Evolutionary conservation across 2,113 vertebrate genomes (phyloP).

Genomic region (Myrmecobius fasciatus): DNA sequence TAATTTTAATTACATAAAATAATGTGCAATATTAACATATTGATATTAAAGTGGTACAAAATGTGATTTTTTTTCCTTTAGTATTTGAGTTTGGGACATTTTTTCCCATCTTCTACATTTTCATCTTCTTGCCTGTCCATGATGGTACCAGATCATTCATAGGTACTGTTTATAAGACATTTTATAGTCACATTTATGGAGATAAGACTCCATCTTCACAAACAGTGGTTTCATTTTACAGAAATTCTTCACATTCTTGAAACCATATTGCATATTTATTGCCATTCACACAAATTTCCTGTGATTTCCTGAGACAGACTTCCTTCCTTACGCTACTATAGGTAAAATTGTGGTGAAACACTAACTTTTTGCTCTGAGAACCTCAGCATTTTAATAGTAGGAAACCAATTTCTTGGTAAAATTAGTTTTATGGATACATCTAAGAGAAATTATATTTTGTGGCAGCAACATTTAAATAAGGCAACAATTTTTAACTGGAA

Average conservation of each 20-base stretch:
- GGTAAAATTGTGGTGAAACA: neutral
- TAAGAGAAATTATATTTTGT: neutral
- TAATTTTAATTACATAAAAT: neutral
- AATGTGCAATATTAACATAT: neutral
- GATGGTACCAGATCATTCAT: neutral
- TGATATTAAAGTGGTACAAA: neutral
- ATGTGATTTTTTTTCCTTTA: neutral
- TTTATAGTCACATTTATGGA: conserved; percentile 5
- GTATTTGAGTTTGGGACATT: neutral
- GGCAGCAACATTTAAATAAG: conserved; percentile 6
- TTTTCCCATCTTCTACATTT: neutral
- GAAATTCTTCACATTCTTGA: neutral
- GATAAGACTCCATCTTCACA: conserved; percentile 1
- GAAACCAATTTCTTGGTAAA: conserved; percentile 2
- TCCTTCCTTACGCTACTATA: conserved; percentile 12
- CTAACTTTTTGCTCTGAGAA: conserved; percentile 7
- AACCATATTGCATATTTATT: neutral
- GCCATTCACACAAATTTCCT: neutral
- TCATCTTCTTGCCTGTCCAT: neutral
- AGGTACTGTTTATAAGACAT: neutral
- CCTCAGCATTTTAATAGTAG: neutral
- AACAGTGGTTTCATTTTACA: neutral
- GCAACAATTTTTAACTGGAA: neutral
- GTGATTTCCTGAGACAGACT: conserved; percentile 7
- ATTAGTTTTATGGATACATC: neutral